phyloP scores from a whole-genome alignment of 1,140 invertebrate species.

The Drosophila lini region DNA sequence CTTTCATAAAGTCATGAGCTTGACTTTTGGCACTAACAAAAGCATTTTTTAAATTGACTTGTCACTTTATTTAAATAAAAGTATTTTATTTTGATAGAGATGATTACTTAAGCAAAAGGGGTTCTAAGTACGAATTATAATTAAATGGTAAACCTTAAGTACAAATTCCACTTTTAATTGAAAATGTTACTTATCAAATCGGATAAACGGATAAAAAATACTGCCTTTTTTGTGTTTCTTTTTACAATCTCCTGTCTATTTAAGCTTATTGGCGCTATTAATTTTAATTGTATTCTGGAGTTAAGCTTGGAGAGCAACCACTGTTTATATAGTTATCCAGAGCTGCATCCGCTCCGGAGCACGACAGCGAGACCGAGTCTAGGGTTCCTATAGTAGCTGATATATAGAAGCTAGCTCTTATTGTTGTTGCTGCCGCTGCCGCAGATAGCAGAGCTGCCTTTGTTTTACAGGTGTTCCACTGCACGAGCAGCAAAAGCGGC shows the following conservation, averaged over 20 bases:
- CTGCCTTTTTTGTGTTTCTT: background rate
- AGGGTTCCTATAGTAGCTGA: conserved; percentile 20
- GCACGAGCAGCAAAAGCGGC: conserved; percentile 60
- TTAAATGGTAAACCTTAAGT: background rate
- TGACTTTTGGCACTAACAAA: background rate
- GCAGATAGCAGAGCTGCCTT: conserved; percentile 65
- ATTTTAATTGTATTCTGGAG: conserved; percentile 36
- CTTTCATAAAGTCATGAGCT: background rate
- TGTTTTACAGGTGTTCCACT: conserved; percentile 81
- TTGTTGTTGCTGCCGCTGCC: conserved; percentile 26
- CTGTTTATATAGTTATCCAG: conserved; percentile 12
- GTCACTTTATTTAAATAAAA: background rate
- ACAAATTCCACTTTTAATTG: background rate
- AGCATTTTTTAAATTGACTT: background rate
- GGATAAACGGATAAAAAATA: conserved; percentile 6
- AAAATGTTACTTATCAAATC: background rate
- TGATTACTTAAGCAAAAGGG: background rate
- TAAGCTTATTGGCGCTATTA: conserved; percentile 22
- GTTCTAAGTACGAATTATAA: background rate
- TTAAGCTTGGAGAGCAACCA: conserved; percentile 10
- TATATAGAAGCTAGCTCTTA: conserved; percentile 26
- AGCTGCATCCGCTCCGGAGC: conserved; percentile 64
- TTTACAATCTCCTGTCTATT: background rate
- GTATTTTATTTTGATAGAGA: background rate
- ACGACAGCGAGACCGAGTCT: conserved; percentile 45